A percentile compares a stretch with the other conserved stretches of the same genome.
phyloP scores from a whole-genome alignment of 1,140 invertebrate species.

The Diprion similis region DNA sequence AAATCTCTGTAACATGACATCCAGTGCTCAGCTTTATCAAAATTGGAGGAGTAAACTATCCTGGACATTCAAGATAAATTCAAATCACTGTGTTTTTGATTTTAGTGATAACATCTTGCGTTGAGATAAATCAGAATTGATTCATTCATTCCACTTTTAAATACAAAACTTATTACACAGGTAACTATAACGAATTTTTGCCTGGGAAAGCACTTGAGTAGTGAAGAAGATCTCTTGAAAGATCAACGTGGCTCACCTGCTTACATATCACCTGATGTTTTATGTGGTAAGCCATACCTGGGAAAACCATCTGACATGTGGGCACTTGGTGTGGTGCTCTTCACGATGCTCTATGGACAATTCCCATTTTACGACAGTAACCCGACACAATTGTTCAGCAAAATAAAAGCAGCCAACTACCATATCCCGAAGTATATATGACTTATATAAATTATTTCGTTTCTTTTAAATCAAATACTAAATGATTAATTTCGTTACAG shows the following conservation, averaged over 20 bases:
- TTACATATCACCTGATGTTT: conserved; percentile 85
- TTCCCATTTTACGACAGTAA: conserved; percentile 85
- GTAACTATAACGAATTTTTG: conserved; percentile 85
- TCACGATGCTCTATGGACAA: conserved; percentile 87
- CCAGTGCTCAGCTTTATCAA: too few species aligned
- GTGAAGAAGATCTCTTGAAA: conserved; percentile 76
- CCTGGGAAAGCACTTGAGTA: conserved; percentile 79
- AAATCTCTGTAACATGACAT: too few species aligned
- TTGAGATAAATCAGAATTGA: too few species aligned
- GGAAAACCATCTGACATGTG: conserved; percentile 89
- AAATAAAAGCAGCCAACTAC: conserved; percentile 76
- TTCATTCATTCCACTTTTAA: neutral
- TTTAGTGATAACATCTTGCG: too few species aligned
- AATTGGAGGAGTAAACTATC: too few species aligned
- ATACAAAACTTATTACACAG: conserved; percentile 39
- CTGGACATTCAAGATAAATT: too few species aligned
- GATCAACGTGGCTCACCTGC: conserved; percentile 86
- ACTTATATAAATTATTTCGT: conserved; percentile 18
- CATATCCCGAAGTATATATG: conserved; percentile 68
- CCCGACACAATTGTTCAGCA: conserved; percentile 80
- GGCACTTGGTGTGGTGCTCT: conserved; percentile 83
- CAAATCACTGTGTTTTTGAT: too few species aligned
- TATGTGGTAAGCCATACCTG: conserved; percentile 76
- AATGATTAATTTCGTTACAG: conserved; percentile 44
- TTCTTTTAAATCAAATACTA: conserved; percentile 1